Evolutionary conservation across 2,113 vertebrate species (phyloP).

Genomic region (Chlorocebus sabaeus): DNA sequence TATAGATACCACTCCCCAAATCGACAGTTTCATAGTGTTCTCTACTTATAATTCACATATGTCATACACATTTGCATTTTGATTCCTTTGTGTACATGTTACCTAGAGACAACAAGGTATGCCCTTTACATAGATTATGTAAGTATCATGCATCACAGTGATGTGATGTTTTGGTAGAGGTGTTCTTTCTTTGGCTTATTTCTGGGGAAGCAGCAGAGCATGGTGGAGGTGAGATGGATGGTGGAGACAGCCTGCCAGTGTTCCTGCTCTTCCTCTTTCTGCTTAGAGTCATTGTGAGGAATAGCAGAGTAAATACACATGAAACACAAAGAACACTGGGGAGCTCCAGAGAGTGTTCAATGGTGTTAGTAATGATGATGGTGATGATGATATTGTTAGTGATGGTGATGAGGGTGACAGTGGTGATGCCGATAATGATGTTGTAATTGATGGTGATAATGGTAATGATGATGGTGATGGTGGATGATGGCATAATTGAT

Average conservation of each 20-base stretch:
- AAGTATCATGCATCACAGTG: rapidly evolving
- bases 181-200: background rate
- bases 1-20: background rate
- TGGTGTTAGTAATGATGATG: background rate
- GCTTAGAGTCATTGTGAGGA: background rate
- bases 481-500: background rate
- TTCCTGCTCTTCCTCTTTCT: background rate
- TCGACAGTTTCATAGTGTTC: background rate
- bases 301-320: background rate
- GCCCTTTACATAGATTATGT: rapidly evolving
- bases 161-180: background rate
- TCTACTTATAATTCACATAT: background rate
- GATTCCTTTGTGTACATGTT: too few relatives aligned
- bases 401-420: background rate
- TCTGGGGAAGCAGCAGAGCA: background rate
- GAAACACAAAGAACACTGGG: background rate
- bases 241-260: background rate
- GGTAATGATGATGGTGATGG: background rate
- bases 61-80: rapidly evolving
- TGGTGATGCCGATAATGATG: background rate
- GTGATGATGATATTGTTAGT: background rate
- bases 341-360: background rate
- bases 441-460: too few relatives aligned
- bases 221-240: background rate
- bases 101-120: background rate